phyloP scores from a whole-genome alignment of 2,113 vertebrate species.

The Connochaetes taurinus region DNA sequence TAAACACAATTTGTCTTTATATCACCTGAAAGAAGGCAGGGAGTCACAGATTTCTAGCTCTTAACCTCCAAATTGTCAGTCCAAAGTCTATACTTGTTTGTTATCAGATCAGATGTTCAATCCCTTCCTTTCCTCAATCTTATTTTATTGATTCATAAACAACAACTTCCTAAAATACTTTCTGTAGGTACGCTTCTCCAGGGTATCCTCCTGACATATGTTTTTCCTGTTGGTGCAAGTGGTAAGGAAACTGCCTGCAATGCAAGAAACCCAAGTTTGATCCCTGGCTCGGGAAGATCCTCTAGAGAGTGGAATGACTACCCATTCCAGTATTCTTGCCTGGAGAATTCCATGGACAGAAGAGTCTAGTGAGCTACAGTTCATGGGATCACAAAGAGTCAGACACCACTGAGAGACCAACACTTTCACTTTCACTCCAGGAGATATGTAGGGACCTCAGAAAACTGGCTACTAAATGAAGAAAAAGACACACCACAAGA shows the following conservation, averaged over 20 bases:
- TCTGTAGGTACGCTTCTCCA: not conserved
- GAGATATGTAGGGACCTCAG: not conserved
- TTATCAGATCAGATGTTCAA: not conserved
- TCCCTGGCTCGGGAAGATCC: fast-evolving
- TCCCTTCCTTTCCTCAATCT: not conserved
- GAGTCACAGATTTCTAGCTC: not conserved
- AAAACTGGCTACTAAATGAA: not conserved
- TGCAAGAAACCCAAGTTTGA: fast-evolving
- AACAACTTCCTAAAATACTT: not conserved
- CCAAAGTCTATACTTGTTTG: not conserved
- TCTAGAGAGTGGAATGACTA: not conserved
- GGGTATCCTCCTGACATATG: not conserved
- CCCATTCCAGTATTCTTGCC: not conserved
- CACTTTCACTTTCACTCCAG: not conserved
- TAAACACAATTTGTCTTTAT: not conserved
- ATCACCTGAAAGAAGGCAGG: not conserved
- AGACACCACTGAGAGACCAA: not conserved
- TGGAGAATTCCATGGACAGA: not conserved
- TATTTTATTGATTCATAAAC: not conserved
- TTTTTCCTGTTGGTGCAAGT: not conserved
- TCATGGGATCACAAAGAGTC: not conserved
- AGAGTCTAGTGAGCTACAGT: not conserved
- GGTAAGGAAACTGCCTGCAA: not conserved
- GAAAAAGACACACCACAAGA: not conserved
- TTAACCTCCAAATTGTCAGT: not conserved